These are phyloP conservation scores for Apamea crenata DNA, from an alignment of 2,888 invertebrate genomes.

Conservation along the genomic window DNA sequence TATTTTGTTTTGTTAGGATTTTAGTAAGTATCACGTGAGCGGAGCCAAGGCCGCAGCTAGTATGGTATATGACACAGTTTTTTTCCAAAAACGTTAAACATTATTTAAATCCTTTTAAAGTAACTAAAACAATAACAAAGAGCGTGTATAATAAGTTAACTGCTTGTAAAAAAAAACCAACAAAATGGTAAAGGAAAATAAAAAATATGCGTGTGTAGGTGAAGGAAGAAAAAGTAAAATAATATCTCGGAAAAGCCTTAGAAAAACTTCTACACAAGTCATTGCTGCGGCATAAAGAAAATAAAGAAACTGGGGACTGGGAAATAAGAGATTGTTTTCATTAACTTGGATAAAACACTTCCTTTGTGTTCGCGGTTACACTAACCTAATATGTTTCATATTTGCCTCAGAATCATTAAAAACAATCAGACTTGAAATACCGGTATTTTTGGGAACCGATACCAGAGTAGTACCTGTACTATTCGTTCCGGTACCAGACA, in stretches of 20 bases:
- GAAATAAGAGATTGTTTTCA: conserved; percentile 43
- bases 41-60: not conserved
- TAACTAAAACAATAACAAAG: conserved; percentile 10
- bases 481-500: too few species aligned
- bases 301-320: conserved; percentile 31
- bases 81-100: not conserved
- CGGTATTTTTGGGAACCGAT: not conserved
- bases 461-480: not conserved
- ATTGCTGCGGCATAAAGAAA: conserved; percentile 35
- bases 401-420: not conserved
- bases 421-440: not conserved
- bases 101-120: not conserved
- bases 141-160: conserved; percentile 29
- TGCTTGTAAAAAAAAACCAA: conserved; percentile 26
- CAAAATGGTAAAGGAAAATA: conserved; percentile 49
- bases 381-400: not conserved
- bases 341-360: conserved; percentile 30
- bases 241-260: conserved; percentile 50
- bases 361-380: not conserved
- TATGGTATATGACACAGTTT: not conserved
- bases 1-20: not conserved
- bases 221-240: conserved; percentile 44
- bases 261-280: conserved; percentile 54
- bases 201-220: conserved; percentile 37
- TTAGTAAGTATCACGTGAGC: not conserved